A percentile compares a stretch with the other conserved stretches of the same genome.
Evolutionary conservation across 2,797 vertebrate species (phyloP).

Genomic region (Cetoscarus ocellatus): DNA sequence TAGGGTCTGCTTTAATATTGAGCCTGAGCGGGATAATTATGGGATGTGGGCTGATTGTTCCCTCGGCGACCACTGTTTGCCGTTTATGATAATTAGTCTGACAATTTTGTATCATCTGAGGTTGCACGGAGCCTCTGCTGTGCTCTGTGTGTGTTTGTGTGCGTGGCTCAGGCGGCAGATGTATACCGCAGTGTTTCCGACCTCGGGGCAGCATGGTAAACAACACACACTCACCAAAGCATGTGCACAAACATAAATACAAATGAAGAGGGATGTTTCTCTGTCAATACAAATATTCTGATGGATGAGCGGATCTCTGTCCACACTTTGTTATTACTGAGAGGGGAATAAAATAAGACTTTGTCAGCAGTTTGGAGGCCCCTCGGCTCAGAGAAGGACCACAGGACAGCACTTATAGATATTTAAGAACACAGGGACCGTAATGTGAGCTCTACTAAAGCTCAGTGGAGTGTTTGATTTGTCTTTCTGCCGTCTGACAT

Average conservation of each 20-base stretch:
- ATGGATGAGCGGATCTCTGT: neutral
- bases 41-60: constrained; percentile 64
- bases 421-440: no score
- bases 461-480: no score
- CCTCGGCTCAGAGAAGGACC: neutral
- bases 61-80: constrained; percentile 54
- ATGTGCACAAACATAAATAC: neutral
- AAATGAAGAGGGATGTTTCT: no score
- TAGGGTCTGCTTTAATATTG: constrained; percentile 48
- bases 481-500: no score
- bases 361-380: neutral
- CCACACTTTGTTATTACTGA: neutral
- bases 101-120: constrained; percentile 43
- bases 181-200: constrained; percentile 55
- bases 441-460: no score
- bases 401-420: no score
- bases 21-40: constrained; percentile 54
- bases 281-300: neutral
- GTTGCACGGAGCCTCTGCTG: constrained; percentile 34
- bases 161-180: constrained; percentile 43
- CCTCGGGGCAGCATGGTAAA: constrained; percentile 43
- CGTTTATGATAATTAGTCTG: constrained; percentile 66
- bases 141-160: constrained; percentile 40
- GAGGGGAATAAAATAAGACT: neutral
- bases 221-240: constrained; percentile 36